A percentile compares a stretch with the other conserved stretches of the same genome.
Conservation (phyloP, 2,113 vertebrate genomes). For the Pomatostomus ruficeps region DNA sequence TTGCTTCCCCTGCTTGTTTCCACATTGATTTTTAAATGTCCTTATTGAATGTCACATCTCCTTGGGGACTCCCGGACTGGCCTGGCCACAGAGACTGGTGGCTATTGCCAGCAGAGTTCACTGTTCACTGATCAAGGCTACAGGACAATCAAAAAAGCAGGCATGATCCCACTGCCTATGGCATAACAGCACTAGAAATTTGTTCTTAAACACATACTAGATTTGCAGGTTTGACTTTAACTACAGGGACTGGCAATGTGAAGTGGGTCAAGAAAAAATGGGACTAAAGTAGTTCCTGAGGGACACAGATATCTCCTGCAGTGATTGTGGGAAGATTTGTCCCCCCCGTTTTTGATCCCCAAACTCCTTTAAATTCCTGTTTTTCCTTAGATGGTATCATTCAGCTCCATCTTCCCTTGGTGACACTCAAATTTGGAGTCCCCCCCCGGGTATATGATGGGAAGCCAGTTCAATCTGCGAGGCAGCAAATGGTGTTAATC, state of each 20-base stretch:
- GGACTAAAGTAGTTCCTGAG: background rate
- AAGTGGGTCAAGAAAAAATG: background rate
- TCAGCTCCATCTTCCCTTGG: background rate
- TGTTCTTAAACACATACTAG: background rate
- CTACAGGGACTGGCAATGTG: background rate
- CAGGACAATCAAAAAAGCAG: background rate
- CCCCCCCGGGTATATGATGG: background rate
- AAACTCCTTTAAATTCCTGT: background rate
- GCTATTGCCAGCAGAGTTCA: background rate
- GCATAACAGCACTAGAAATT: background rate
- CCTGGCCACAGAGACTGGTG: background rate
- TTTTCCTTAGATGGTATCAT: background rate
- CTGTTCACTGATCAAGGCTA: background rate
- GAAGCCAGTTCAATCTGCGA: background rate
- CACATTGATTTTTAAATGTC: background rate
- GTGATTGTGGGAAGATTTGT: background rate
- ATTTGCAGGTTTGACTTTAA: background rate
- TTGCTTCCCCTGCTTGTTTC: background rate
- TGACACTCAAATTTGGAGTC: background rate
- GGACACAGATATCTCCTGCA: background rate
- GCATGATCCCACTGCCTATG: background rate
- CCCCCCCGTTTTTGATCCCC: background rate
- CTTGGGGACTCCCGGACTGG: accelerated
- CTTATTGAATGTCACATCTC: background rate
- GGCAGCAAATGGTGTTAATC: background rate